Evolutionary conservation across 1,140 invertebrate species (phyloP).

Genomic region (Galleria mellonella): DNA sequence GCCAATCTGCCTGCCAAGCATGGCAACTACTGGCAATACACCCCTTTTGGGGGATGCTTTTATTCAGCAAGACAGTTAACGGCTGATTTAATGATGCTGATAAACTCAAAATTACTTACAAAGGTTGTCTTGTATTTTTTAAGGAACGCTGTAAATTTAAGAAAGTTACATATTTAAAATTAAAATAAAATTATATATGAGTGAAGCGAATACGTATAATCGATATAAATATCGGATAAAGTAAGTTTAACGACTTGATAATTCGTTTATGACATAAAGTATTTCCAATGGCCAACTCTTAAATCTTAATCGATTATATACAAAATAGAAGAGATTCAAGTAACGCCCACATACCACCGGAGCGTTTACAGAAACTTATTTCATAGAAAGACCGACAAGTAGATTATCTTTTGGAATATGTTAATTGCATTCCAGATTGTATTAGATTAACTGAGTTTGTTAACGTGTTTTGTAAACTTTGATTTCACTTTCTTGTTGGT

Average conservation of each 20-base stretch:
- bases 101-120: too few species aligned
- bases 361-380: slow-evolving; percentile 9
- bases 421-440: slow-evolving; percentile 14
- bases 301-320: slow-evolving; percentile 11
- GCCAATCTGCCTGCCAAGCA: too few species aligned
- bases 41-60: too few species aligned
- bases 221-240: slow-evolving; percentile 2
- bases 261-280: not conserved
- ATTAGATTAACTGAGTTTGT: not conserved
- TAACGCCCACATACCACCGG: slow-evolving; percentile 5
- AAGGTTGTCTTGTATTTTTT: too few species aligned
- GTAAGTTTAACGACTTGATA: slow-evolving; percentile 1
- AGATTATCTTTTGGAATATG: slow-evolving; percentile 10
- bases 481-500: not conserved
- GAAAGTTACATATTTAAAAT: too few species aligned
- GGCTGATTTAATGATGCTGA: too few species aligned
- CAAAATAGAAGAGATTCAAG: not conserved
- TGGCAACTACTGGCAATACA: too few species aligned
- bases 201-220: too few species aligned
- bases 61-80: too few species aligned
- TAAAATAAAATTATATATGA: too few species aligned
- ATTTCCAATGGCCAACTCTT: not conserved
- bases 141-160: too few species aligned
- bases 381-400: slow-evolving; percentile 9
- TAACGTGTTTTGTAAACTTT: not conserved